Percentiles rank a stretch among this genome's conserved stretches.
phyloP scores from a whole-genome alignment of 2,113 vertebrate genomes.

The Trinectes maculatus region DNA sequence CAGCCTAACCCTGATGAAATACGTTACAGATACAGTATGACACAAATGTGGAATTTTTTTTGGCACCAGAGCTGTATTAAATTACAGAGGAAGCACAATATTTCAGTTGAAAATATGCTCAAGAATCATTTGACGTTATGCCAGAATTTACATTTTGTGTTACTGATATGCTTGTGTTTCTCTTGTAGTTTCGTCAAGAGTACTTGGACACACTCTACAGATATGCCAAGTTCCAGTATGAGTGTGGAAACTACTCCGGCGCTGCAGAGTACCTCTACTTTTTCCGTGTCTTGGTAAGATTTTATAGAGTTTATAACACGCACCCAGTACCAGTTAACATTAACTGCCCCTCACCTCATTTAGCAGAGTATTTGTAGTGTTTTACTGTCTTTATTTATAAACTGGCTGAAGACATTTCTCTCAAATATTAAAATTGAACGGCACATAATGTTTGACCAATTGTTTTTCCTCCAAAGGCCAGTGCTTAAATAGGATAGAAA shows the following conservation, averaged over 20 bases:
- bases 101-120: constrained; percentile 18
- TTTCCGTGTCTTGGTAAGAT: constrained; percentile 96
- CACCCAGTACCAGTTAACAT: constrained; percentile 6
- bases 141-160: constrained; percentile 15
- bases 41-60: constrained; percentile 1
- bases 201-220: constrained; percentile 97
- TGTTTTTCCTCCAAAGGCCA: constrained; percentile 55
- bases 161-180: constrained; percentile 19
- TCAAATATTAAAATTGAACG: constrained; percentile 51
- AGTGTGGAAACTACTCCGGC: constrained; percentile 98
- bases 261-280: constrained; percentile 98
- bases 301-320: constrained; percentile 1
- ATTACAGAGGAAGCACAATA: constrained; percentile 5
- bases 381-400: constrained; percentile 33
- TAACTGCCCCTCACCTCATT: constrained; percentile 24
- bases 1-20: neutral
- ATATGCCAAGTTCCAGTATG: constrained; percentile 99
- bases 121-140: constrained; percentile 9
- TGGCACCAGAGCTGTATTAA: constrained; percentile 5
- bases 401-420: constrained; percentile 26
- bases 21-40: too few relatives aligned
- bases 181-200: constrained; percentile 92
- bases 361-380: constrained; percentile 36
- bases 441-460: constrained; percentile 46
- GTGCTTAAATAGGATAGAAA: constrained; percentile 33